phyloP scores from a whole-genome alignment of 2,888 invertebrate genomes.

The Choristoneura rosaceana region DNA sequence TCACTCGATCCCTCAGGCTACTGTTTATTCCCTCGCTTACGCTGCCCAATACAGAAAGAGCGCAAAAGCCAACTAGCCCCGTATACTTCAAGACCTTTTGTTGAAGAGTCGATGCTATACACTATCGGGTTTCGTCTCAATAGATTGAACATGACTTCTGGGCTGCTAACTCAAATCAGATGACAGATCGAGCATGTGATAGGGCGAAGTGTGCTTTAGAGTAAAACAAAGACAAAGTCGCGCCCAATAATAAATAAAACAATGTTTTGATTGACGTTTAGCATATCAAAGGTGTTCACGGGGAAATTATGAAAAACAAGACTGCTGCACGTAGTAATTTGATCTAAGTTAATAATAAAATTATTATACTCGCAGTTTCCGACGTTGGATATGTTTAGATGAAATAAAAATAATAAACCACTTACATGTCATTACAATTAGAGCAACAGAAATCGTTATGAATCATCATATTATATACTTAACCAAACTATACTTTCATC shows the following conservation, averaged over 20 bases:
- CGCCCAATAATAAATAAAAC: not conserved
- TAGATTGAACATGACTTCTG: conserved; percentile 64
- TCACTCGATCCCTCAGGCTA: conserved; percentile 74
- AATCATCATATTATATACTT: too few relatives aligned
- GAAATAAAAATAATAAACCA: not conserved
- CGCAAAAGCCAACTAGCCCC: not conserved
- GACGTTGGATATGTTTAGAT: not conserved
- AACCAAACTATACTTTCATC: too few relatives aligned
- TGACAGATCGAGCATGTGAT: conserved; percentile 34
- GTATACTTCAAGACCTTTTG: conserved; percentile 13
- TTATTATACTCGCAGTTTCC: not conserved
- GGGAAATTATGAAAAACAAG: not conserved
- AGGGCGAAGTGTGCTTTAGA: conserved; percentile 9
- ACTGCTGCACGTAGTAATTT: not conserved
- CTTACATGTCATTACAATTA: not conserved
- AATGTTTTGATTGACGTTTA: conserved; percentile 16
- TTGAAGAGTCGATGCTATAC: conserved; percentile 52
- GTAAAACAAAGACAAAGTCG: conserved; percentile 14
- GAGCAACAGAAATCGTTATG: too few relatives aligned
- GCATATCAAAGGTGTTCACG: not conserved
- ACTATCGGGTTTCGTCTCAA: conserved; percentile 72
- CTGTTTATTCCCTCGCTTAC: conserved; percentile 70
- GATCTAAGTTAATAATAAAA: not conserved
- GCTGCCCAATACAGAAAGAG: conserved; percentile 30
- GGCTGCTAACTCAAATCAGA: conserved; percentile 40